These are phyloP conservation scores for Acleris emargana DNA, from an alignment of 2,888 invertebrate species.

Conservation along the genomic window DNA sequence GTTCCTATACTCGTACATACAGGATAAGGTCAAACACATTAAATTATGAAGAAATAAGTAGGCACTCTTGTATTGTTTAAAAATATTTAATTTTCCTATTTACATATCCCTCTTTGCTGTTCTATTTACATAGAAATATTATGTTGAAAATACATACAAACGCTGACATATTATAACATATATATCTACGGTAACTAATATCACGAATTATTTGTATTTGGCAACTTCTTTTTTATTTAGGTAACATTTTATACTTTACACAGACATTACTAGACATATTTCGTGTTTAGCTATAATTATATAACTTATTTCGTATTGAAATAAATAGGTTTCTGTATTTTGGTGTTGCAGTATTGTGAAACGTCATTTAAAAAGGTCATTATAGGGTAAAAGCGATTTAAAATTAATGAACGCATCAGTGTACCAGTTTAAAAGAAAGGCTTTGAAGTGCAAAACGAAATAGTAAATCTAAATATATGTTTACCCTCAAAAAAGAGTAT, in stretches of 20 bases:
- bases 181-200: conserved; percentile 78
- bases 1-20: no score
- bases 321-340: conserved; percentile 70
- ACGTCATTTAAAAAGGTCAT: conserved; percentile 46
- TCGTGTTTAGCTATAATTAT: neutral
- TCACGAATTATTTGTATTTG: conserved; percentile 68
- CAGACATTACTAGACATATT: neutral
- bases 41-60: no score
- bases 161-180: conserved; percentile 45
- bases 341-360: conserved; percentile 50
- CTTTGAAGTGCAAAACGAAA: conserved; percentile 62
- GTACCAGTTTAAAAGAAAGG: conserved; percentile 38
- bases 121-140: conserved; percentile 69
- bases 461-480: no score
- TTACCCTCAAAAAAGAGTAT: no score
- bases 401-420: neutral
- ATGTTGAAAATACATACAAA: conserved; percentile 51
- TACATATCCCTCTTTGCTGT: conserved; percentile 65
- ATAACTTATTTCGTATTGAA: conserved; percentile 44
- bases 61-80: conserved; percentile 58
- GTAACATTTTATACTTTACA: conserved; percentile 10
- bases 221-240: conserved; percentile 44
- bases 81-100: conserved; percentile 65
- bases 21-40: no score
- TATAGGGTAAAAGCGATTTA: neutral